Conservation (phyloP, 2,797 vertebrate genomes). For the Chiloscyllium punctatum region DNA sequence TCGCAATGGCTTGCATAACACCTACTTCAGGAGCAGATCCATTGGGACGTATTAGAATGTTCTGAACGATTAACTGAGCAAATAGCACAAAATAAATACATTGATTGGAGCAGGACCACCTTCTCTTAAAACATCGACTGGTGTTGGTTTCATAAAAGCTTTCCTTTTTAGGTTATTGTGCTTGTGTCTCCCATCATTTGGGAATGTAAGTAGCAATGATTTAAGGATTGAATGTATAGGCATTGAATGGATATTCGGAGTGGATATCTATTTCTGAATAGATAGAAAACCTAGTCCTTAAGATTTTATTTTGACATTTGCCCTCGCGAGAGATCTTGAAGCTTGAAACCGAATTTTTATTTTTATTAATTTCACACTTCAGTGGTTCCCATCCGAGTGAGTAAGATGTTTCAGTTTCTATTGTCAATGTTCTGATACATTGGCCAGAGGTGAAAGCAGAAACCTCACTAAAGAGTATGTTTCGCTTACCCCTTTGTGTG, state of each 20-base stretch:
- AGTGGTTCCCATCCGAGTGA: not conserved
- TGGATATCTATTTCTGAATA: too few species aligned
- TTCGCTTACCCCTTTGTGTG: not conserved
- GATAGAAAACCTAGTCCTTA: not conserved
- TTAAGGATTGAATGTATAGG: not conserved
- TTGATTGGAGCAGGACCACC: not conserved
- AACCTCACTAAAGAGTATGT: not conserved
- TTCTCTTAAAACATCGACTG: not conserved
- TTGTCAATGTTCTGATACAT: not conserved
- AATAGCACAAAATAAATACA: not conserved
- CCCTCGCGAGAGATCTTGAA: not conserved
- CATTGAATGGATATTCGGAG: too few species aligned
- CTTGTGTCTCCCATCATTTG: not conserved
- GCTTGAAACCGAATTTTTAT: not conserved
- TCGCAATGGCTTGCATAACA: not conserved
- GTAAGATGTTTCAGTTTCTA: not conserved
- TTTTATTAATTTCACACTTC: conserved; percentile 30
- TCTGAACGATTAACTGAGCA: not conserved
- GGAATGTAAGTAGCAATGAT: not conserved
- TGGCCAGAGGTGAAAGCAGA: not conserved
- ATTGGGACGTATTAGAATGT: not conserved
- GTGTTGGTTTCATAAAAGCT: not conserved
- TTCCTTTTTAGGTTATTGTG: not conserved
- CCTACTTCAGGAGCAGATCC: not conserved
- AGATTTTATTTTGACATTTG: not conserved